Percentiles rank a stretch among this genome's conserved stretches.
Evolutionary conservation across 2,888 invertebrate species (phyloP).

Genomic region (Drosophila formosana): DNA sequence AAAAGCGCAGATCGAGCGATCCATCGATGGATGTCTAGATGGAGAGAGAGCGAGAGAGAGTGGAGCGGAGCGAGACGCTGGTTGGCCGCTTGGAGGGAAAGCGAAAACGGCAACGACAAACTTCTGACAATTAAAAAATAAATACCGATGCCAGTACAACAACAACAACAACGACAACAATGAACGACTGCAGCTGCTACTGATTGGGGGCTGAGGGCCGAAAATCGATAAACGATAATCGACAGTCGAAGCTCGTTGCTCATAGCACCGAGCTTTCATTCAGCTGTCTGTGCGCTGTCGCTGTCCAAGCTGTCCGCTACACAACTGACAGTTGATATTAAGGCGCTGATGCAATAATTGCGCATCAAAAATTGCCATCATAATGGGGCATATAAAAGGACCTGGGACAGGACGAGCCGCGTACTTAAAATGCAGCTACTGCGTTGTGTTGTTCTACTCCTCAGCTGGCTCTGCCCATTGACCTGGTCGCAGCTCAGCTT

Average conservation of each 20-base stretch:
- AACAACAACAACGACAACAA: not conserved
- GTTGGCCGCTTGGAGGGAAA: conserved; percentile 33
- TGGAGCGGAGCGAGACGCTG: conserved; percentile 17
- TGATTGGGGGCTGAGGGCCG: conserved; percentile 12
- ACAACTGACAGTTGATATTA: conserved; percentile 77
- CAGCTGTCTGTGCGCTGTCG: conserved; percentile 11
- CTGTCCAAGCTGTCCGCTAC: conserved; percentile 24
- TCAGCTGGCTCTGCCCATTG: conserved; percentile 2
- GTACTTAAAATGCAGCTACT: conserved; percentile 31
- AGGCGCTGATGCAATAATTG: conserved; percentile 77
- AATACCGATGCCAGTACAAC: not conserved
- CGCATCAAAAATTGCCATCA: conserved; percentile 60
- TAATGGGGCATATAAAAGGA: conserved; percentile 54
- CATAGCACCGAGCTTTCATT: conserved; percentile 13
- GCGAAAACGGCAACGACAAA: conserved; percentile 61
- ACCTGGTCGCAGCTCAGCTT: conserved; percentile 28
- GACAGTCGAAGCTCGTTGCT: conserved; percentile 4
- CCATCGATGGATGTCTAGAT: conserved; percentile 21
- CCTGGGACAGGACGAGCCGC: not conserved
- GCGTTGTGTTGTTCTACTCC: not conserved
- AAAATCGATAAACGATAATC: conserved; percentile 51
- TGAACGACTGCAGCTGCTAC: not conserved
- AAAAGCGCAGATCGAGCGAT: conserved; percentile 36
- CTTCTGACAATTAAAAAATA: conserved; percentile 66
- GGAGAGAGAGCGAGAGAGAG: not conserved